Conservation (phyloP, 2,797 vertebrate species). For the Mycteria americana region DNA sequence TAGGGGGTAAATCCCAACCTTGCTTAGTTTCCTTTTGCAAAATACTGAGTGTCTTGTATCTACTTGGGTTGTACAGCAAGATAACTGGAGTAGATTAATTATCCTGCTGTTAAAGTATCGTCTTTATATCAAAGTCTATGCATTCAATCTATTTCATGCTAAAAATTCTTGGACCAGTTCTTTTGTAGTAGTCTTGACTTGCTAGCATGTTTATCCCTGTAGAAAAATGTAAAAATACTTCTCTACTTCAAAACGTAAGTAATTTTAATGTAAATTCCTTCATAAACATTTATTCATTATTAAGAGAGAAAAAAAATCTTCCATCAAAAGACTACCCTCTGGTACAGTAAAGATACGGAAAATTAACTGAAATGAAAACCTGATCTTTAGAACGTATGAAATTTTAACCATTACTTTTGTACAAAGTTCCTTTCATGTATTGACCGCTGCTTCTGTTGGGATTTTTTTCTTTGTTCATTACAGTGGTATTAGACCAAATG, state of each 20-base stretch:
- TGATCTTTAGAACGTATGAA: neutral
- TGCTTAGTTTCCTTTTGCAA: neutral
- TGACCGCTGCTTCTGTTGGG: neutral
- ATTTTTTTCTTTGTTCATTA: neutral
- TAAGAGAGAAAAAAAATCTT: neutral
- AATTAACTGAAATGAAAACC: constrained; percentile 43
- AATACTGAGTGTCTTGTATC: neutral
- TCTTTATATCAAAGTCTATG: neutral
- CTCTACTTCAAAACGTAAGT: constrained; percentile 23
- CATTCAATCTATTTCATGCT: neutral
- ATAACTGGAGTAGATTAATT: neutral
- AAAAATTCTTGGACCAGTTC: neutral
- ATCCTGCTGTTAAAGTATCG: neutral
- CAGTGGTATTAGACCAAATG: neutral
- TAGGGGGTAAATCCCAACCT: neutral
- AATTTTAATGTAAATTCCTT: constrained; percentile 50
- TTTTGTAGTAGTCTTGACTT: neutral
- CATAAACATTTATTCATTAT: constrained; percentile 2
- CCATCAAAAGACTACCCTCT: neutral
- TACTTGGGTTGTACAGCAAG: neutral
- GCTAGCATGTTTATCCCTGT: neutral
- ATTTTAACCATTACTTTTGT: constrained; percentile 4
- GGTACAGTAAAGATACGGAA: constrained; percentile 24
- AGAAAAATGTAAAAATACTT: constrained; percentile 14
- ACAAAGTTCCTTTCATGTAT: neutral